Percentiles rank a stretch among this genome's conserved stretches.
These are phyloP conservation scores for Azemiops feae DNA, from an alignment of 2,113 vertebrate species.

Conservation along the genomic window DNA sequence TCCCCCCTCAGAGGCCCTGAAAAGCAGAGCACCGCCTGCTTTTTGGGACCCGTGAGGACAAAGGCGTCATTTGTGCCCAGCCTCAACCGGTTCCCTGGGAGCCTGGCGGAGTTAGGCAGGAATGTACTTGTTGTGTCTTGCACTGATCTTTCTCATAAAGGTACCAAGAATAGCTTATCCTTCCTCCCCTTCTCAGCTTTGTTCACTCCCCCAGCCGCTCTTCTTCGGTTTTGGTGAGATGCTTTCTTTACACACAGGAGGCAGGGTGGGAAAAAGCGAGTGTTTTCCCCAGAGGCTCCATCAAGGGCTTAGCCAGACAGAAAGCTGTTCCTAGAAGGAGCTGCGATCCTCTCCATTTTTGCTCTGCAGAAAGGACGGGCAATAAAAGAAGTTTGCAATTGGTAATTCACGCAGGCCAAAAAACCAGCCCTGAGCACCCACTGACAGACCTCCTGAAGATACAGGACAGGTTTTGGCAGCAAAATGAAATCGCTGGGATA, in stretches of 20 bases:
- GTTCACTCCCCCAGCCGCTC: not conserved
- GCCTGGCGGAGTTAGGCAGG: slow-evolving; percentile 17
- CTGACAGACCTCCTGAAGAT: not conserved
- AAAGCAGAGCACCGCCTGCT: not conserved
- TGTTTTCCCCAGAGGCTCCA: not conserved
- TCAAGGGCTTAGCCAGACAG: not conserved
- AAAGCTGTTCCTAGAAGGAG: not conserved
- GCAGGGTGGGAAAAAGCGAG: slow-evolving; percentile 10
- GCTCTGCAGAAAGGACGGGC: not conserved
- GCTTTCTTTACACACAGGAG: not conserved
- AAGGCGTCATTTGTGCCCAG: not conserved
- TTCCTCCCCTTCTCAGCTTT: not conserved
- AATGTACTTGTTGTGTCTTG: slow-evolving; percentile 32
- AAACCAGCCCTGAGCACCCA: not conserved
- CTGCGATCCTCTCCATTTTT: not conserved
- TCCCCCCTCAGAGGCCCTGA: not conserved
- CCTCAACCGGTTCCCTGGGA: slow-evolving; percentile 22
- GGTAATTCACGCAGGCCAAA: not conserved
- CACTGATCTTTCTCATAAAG: slow-evolving; percentile 3
- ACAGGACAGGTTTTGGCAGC: not conserved
- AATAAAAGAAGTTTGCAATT: not conserved
- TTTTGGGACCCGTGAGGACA: not conserved
- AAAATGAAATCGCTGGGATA: not conserved
- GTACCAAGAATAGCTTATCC: slow-evolving; percentile 18
- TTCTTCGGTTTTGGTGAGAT: slow-evolving; percentile 9